Evolutionary conservation across 2,797 vertebrate species (phyloP), one percentile per base, ranked within the genome.

Genomic region (Chromobotia macracanthus): DNA sequence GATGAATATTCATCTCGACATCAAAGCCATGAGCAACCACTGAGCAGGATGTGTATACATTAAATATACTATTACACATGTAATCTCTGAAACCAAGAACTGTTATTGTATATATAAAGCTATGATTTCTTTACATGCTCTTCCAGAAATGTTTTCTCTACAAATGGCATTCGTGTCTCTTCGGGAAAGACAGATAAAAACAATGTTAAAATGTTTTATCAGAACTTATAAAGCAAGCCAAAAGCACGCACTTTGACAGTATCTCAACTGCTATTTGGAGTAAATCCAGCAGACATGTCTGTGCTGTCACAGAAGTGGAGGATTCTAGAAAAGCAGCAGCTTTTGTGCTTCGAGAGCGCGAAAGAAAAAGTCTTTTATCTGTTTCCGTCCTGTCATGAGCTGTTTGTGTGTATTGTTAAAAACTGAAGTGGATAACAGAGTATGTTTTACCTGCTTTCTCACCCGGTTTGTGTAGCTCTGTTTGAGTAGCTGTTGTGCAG

Each of bases 311-410:
- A 41, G 25, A 28, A 19, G 46, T 7, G 68, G 76, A 63, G 41
- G 58, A 44, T 53, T 79, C 44, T 55, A 64, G 15, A 79, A 53
- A 72, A 72, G 53, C 19, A 50, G 21, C 2, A 63, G 67, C 76
- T 71, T 79, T 72, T 23, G 44, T 72, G 76, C 70, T 71, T 44
- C 21, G 44, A 13, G 23, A 77, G 65, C 31, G 44, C 66, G 19
- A 78, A 67, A 64, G 71, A 78, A 63, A 70, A 15, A 53, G 46
- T 71, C 68, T 79, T 70, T 79, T 46, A 79, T 79, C 67, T 72
- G 28, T 44, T 19, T 79, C 46, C 44, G 68, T 72, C 56, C 58
- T 79, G 76, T 79, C 76, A 79, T 41, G 56, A 64, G 58, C 76
- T 25, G 76, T 72, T 64, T 72, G 68, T 79, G 68, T 71, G 76